phyloP scores from a whole-genome alignment of 2,113 vertebrate genomes.

The Aleadryas rufinucha region DNA sequence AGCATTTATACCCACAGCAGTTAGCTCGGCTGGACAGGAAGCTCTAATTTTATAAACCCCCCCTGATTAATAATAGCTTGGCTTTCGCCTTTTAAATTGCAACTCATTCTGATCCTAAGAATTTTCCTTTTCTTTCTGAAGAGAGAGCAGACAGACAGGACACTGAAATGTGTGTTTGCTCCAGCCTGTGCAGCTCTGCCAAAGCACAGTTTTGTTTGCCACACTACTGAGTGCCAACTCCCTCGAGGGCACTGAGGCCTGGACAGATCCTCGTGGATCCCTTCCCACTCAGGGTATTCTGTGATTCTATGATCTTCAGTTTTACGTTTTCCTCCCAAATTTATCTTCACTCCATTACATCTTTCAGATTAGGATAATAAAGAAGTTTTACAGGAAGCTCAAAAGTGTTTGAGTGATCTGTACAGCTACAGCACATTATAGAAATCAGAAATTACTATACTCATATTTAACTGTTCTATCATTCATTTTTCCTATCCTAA shows the following conservation, averaged over 20 bases:
- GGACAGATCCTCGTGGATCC: neutral
- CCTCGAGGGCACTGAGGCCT: neutral
- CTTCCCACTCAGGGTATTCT: neutral
- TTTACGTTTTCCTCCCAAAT: neutral
- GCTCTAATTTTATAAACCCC: constrained; percentile 18
- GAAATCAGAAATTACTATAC: neutral
- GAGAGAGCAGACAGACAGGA: accelerated
- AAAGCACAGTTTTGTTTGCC: too few species aligned
- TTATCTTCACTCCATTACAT: neutral
- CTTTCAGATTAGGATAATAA: neutral
- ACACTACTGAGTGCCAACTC: neutral
- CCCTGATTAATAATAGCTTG: neutral
- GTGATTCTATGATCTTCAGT: neutral
- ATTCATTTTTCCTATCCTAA: neutral
- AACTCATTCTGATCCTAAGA: neutral
- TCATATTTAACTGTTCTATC: neutral
- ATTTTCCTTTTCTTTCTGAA: neutral
- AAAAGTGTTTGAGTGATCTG: neutral
- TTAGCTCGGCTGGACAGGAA: constrained; percentile 21
- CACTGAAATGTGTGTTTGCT: neutral
- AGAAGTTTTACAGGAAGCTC: neutral
- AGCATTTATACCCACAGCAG: constrained; percentile 31
- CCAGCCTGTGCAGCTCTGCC: neutral
- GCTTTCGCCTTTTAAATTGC: neutral
- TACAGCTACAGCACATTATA: neutral